Base-by-base conservation (phyloP, 2,113 vertebrate species). In the Choloepus hoffmanni region DNA sequence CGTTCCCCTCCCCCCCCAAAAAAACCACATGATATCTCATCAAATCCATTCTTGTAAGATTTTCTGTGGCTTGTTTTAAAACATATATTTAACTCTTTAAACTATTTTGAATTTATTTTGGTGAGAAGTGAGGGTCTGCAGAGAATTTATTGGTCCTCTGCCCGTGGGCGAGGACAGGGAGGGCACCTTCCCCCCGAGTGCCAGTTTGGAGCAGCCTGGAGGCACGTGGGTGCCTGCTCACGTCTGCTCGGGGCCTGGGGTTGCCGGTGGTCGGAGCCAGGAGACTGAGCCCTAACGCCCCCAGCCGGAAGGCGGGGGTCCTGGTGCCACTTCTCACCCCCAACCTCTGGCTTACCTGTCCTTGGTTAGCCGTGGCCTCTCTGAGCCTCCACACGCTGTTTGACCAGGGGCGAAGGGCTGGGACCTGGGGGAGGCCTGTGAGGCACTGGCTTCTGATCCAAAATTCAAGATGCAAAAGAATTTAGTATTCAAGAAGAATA, bases 261-360 rank as follows among this genome's bases (percentile, higher is more conserved):
- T 53, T 98, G 92, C 95, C 98, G 43, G 98, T 98, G 0, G 97
- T 98, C 7, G 98, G 98, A 43, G 21, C 98, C 96, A 98, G 98
- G 98, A 98, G 78, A 97, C 77, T 60, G 28, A 26, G 3, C 26
- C 24, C 10, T 19, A 24, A n/a, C 24, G 24, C 26, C 24, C 10
- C 58, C 3, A 18, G 60, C 48, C 7, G 16, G 9, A 6, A 50
- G 45, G 48, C 36, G 4, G 21, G 62, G 24, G 53, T 72, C 26
- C 26, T 55, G 82, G 16, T 36, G 26, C 33, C 45, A 18, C 8
- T 0, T 3, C 9, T 18, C 7, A 2, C 30, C 53, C 28, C 23
- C 16, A 11, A 36, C 19, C 85, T 65, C 18, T 43, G 28, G 6
- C n/a, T n/a, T 65, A 4, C 30, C 24, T n/a, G 50, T 18, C 13